Percentiles rank a stretch among this genome's conserved stretches.
phyloP scores from a whole-genome alignment of 92 coral and sea anemone genomes.

The Palythoa caribaeorum region DNA sequence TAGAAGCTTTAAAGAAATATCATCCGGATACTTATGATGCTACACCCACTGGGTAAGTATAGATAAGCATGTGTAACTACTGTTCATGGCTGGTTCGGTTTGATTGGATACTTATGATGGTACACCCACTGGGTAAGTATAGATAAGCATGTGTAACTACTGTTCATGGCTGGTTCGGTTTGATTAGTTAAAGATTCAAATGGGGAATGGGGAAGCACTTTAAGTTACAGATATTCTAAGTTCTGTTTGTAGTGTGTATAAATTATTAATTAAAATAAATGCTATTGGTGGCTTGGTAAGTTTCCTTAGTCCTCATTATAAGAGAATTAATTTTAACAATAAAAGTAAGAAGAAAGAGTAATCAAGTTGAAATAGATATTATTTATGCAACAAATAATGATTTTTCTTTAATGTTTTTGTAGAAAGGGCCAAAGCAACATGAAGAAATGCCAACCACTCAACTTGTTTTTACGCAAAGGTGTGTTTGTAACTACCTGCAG shows the following conservation, averaged over 20 bases:
- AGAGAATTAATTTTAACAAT: too few relatives aligned
- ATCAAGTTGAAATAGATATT: too few relatives aligned
- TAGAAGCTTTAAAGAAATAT: conserved; percentile 9
- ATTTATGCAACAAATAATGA: too few relatives aligned
- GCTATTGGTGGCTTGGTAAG: too few relatives aligned
- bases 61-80: neutral
- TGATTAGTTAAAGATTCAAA: neutral
- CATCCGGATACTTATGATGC: neutral
- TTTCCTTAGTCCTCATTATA: too few relatives aligned
- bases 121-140: neutral
- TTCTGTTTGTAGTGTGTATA: too few relatives aligned
- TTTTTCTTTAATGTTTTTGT: neutral
- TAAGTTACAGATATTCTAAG: too few relatives aligned
- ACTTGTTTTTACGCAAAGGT: conserved; percentile 67
- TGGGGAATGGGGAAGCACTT: too few relatives aligned
- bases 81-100: neutral
- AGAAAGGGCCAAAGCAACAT: conserved; percentile 45
- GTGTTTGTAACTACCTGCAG: neutral
- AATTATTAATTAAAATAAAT: too few relatives aligned
- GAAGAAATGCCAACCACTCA: conserved; percentile 63
- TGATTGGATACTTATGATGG: neutral
- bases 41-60: neutral
- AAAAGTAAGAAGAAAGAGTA: too few relatives aligned
- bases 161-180: neutral
- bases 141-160: neutral